Evolutionary conservation across 2,797 vertebrate species (phyloP).

Genomic region (Sebastes goodei): DNA sequence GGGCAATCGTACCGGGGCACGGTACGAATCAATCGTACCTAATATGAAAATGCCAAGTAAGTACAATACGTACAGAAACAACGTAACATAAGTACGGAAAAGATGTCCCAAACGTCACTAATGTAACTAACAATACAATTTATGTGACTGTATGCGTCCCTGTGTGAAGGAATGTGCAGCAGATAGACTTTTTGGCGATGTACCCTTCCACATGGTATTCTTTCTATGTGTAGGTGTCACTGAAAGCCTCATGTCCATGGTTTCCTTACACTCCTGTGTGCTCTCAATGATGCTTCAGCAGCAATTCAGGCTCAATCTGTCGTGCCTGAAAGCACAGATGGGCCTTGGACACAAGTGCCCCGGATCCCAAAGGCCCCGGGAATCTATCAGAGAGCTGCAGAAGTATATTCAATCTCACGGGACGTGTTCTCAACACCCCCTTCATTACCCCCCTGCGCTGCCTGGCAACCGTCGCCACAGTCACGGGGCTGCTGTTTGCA

Average conservation of each 20-base stretch:
- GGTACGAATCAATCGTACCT: too few relatives aligned
- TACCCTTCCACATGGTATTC: not conserved
- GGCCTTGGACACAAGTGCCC: slow-evolving; percentile 37
- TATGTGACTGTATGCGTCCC: not conserved
- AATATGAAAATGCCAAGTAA: too few relatives aligned
- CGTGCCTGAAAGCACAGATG: slow-evolving; percentile 51
- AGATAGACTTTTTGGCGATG: not conserved
- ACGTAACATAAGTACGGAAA: too few relatives aligned
- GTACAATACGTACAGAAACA: too few relatives aligned
- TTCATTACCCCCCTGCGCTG: slow-evolving; percentile 53
- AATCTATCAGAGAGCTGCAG: slow-evolving; percentile 57
- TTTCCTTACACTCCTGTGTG: slow-evolving; percentile 35
- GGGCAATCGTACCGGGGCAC: too few relatives aligned
- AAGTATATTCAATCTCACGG: slow-evolving; percentile 56
- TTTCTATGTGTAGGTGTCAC: slow-evolving; percentile 28
- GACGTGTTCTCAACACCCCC: slow-evolving; percentile 59
- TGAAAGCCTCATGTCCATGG: slow-evolving; percentile 9
- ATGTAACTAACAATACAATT: too few relatives aligned
- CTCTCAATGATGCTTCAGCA: slow-evolving; percentile 51
- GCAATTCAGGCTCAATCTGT: slow-evolving; percentile 57
- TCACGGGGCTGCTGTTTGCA: slow-evolving; percentile 43
- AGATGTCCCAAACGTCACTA: too few relatives aligned
- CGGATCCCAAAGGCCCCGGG: slow-evolving; percentile 46
- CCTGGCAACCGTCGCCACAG: slow-evolving; percentile 53
- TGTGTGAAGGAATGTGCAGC: not conserved